phyloP scores from a whole-genome alignment of 2,888 invertebrate species.

The Drosophila fulvimacula region DNA sequence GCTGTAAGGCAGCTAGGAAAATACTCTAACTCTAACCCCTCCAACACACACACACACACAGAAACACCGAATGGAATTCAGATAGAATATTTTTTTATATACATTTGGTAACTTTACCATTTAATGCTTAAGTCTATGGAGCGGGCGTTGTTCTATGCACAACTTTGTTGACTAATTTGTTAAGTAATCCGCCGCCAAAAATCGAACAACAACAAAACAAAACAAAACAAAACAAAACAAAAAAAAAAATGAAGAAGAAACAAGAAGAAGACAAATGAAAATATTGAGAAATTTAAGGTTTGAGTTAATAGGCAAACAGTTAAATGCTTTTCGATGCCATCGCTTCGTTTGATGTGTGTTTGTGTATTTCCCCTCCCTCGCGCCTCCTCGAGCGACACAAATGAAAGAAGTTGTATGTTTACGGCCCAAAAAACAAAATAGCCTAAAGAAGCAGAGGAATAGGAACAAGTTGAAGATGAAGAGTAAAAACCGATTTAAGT shows the following conservation, averaged over 20 bases:
- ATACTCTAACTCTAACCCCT: background rate
- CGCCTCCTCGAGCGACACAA: constrained; percentile 31
- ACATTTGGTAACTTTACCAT: constrained; percentile 10
- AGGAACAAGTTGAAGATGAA: constrained; percentile 60
- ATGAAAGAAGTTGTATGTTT: constrained; percentile 69
- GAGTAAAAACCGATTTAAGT: constrained; percentile 57
- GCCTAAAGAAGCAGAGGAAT: constrained; percentile 19
- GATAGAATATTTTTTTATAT: constrained; percentile 5
- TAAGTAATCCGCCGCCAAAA: constrained; percentile 74
- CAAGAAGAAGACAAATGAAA: constrained; percentile 32
- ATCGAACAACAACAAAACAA: constrained; percentile 5
- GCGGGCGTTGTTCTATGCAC: constrained; percentile 65
- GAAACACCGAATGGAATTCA: constrained; percentile 6
- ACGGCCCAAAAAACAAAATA: constrained; percentile 49
- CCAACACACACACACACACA: background rate
- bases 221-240: no score
- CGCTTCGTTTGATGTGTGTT: constrained; percentile 72
- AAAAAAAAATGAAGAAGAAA: constrained; percentile 16
- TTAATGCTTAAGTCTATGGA: constrained; percentile 17
- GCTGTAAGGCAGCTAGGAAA: constrained; percentile 51
- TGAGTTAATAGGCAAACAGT: constrained; percentile 61
- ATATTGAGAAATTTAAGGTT: constrained; percentile 52
- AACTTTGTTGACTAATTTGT: constrained; percentile 81
- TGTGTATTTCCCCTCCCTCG: constrained; percentile 37
- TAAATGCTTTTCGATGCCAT: constrained; percentile 75